phyloP scores from a whole-genome alignment of 53 echinoderm and acorn worm species.

The Temnopleurus reevesii region DNA sequence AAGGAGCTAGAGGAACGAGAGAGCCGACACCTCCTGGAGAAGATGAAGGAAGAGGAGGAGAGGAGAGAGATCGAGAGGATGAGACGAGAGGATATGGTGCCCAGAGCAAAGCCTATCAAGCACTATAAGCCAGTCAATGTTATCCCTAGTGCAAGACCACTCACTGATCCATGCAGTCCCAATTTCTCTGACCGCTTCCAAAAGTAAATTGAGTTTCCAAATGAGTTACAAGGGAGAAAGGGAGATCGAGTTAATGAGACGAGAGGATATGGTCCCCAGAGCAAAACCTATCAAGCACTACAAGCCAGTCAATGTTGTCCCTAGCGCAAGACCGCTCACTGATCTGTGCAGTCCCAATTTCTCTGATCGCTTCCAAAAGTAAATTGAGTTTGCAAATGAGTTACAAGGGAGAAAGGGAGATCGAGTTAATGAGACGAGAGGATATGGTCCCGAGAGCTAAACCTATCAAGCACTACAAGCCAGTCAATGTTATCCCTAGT shows the following conservation, averaged over 20 bases:
- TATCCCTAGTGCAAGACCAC: slow-evolving; percentile 71
- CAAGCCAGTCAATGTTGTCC: slow-evolving; percentile 66
- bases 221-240: slow-evolving; percentile 45
- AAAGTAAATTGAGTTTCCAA: slow-evolving; percentile 32
- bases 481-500: slow-evolving; percentile 68
- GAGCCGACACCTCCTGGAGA: slow-evolving; percentile 48
- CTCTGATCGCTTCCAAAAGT: slow-evolving; percentile 57
- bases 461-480: slow-evolving; percentile 71
- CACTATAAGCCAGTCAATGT: slow-evolving; percentile 77
- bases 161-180: slow-evolving; percentile 77
- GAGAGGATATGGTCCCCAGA: slow-evolving; percentile 66
- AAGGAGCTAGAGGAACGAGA: slow-evolving; percentile 63
- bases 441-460: slow-evolving; percentile 68
- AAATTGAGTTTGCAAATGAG: not conserved
- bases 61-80: slow-evolving; percentile 62
- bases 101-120: slow-evolving; percentile 77
- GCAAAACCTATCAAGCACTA: slow-evolving; percentile 70
- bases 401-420: too few species aligned
- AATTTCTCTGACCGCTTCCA: slow-evolving; percentile 69
- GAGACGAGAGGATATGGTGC: slow-evolving; percentile 66
- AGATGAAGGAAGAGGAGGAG: slow-evolving; percentile 67
- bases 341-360: slow-evolving; percentile 73
- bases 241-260: slow-evolving; percentile 62
- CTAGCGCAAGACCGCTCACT: slow-evolving; percentile 70
- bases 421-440: too few species aligned